These are phyloP conservation scores for Phalacrocorax aristotelis DNA, from an alignment of 2,113 vertebrate genomes.

Conservation along the genomic window DNA sequence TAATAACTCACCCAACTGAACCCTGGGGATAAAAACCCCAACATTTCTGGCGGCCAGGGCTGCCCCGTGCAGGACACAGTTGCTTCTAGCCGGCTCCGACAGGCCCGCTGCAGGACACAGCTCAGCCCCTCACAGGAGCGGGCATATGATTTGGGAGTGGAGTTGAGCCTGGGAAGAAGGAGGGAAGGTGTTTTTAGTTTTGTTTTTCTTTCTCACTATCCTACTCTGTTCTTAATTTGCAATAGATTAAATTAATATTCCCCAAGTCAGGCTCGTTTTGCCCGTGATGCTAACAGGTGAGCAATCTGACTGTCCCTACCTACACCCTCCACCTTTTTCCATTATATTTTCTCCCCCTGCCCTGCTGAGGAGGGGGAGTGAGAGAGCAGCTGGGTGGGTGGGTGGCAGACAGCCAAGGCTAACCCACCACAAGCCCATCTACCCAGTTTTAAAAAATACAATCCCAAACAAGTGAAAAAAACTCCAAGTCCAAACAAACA, in stretches of 20 bases:
- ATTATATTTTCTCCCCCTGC: too few species aligned
- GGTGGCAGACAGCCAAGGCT: neutral
- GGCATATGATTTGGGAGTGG: accelerated
- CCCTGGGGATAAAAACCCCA: accelerated
- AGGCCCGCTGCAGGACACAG: neutral
- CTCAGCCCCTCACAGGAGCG: neutral
- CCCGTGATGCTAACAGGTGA: neutral
- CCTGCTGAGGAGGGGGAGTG: neutral
- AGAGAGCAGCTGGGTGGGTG: neutral
- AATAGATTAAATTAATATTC: neutral
- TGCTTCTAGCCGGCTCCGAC: too few species aligned
- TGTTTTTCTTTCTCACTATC: neutral
- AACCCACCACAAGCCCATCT: neutral
- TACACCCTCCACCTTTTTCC: accelerated
- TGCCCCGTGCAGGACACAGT: neutral
- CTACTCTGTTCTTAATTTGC: neutral
- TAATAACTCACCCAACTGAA: neutral
- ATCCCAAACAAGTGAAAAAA: neutral
- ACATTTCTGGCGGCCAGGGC: neutral
- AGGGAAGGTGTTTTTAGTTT: neutral
- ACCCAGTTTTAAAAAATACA: accelerated
- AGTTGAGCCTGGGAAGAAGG: neutral
- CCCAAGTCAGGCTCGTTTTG: neutral
- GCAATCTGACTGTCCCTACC: neutral
- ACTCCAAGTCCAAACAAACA: neutral